Conservation (phyloP, 2,113 vertebrate species). For the Puntigrus tetrazona region DNA sequence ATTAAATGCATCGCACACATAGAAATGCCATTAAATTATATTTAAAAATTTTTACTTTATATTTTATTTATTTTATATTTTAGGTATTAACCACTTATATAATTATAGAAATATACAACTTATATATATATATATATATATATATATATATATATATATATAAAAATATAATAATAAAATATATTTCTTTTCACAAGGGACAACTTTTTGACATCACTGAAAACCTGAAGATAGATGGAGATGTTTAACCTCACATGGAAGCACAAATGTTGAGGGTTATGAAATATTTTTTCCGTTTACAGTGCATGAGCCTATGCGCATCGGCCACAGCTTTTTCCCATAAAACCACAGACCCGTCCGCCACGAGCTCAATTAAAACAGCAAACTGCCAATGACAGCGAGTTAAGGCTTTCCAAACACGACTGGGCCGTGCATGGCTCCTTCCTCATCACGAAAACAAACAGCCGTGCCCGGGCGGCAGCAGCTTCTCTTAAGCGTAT, state of each 20-base stretch:
- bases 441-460: conserved; percentile 49
- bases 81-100: too few relatives aligned
- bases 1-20: too few relatives aligned
- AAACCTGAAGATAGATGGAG: too few relatives aligned
- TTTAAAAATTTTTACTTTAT: too few relatives aligned
- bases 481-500: conserved; percentile 40
- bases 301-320: background rate
- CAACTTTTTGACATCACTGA: too few relatives aligned
- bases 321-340: background rate
- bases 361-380: conserved; percentile 27
- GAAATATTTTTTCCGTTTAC: background rate
- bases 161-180: too few relatives aligned
- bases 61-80: too few relatives aligned
- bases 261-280: background rate
- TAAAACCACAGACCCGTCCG: background rate
- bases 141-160: too few relatives aligned
- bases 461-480: conserved; percentile 43
- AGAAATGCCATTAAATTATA: too few relatives aligned
- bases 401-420: conserved; percentile 12
- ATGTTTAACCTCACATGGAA: background rate
- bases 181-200: too few relatives aligned
- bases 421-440: background rate
- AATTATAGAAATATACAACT: too few relatives aligned
- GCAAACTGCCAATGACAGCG: conserved; percentile 28
- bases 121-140: too few relatives aligned